phyloP scores from a whole-genome alignment of 2,888 invertebrate species.

The Chrysodeixis includens region DNA sequence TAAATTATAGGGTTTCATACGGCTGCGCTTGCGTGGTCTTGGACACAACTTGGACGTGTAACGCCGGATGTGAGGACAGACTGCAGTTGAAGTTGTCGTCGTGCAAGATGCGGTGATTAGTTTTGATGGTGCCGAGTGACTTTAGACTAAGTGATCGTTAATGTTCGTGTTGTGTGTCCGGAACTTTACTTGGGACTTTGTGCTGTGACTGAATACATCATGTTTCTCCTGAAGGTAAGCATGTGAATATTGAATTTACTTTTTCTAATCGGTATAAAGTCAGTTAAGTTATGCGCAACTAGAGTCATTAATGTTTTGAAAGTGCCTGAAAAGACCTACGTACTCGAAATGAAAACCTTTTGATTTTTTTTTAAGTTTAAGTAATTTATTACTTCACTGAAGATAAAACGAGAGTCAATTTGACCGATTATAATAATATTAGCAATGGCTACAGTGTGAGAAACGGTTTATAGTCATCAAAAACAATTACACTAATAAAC shows the following conservation, averaged over 20 bases:
- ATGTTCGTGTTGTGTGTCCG: slow-evolving; percentile 63
- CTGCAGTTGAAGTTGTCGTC: slow-evolving; percentile 65
- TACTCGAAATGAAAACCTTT: no score
- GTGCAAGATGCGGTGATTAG: slow-evolving; percentile 61
- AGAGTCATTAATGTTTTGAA: no score
- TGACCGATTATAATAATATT: no score
- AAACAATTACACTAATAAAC: no score
- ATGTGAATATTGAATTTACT: not conserved
- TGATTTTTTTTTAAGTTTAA: no score
- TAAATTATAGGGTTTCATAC: slow-evolving; percentile 86
- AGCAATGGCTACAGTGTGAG: no score
- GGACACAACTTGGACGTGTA: slow-evolving; percentile 60
- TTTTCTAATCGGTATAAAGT: not conserved
- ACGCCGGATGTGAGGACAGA: slow-evolving; percentile 78
- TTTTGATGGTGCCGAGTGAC: slow-evolving; percentile 57
- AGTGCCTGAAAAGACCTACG: no score
- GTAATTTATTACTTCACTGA: no score
- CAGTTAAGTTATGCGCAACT: no score
- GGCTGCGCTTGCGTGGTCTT: slow-evolving; percentile 75
- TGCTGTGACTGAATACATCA: slow-evolving; percentile 56
- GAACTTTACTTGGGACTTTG: slow-evolving; percentile 56
- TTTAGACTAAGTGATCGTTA: slow-evolving; percentile 64
- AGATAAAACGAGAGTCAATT: no score
- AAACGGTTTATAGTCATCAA: no score
- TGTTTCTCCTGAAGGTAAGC: slow-evolving; percentile 76